phyloP scores from a whole-genome alignment of 2,888 invertebrate genomes.

The Resseliella maxima region DNA sequence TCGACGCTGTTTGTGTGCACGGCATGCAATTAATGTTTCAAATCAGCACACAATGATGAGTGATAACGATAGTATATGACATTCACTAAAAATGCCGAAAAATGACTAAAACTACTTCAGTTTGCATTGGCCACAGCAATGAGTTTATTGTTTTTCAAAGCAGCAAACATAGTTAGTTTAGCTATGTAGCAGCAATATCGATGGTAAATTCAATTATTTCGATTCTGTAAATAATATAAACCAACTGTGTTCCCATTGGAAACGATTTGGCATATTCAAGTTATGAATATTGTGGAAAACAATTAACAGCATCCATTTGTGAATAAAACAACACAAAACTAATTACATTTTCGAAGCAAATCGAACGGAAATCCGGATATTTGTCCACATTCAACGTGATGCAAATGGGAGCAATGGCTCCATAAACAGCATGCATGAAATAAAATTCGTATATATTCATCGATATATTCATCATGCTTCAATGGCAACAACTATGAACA shows the following conservation, averaged over 20 bases:
- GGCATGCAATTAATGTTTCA: neutral
- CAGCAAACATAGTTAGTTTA: neutral
- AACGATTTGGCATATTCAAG: neutral
- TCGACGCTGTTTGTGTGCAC: neutral
- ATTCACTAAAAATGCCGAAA: neutral
- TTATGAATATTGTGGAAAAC: neutral
- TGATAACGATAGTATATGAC: neutral
- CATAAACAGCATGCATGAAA: neutral
- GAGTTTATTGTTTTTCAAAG: neutral
- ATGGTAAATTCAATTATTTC: neutral
- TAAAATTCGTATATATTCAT: neutral
- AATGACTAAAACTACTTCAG: neutral
- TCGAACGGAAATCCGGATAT: slow-evolving; percentile 44
- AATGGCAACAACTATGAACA: no score
- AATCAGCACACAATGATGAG: neutral
- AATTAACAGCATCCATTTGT: slow-evolving; percentile 14
- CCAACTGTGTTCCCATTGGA: neutral
- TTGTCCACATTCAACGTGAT: neutral
- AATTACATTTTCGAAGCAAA: slow-evolving; percentile 21
- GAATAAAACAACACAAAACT: neutral
- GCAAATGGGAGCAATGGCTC: neutral
- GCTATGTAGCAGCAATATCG: no score
- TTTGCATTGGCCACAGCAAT: neutral
- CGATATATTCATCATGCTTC: neutral
- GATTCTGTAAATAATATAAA: neutral